Base-by-base conservation (phyloP, 2,888 invertebrate genomes). In the Emmelina monodactyla region DNA sequence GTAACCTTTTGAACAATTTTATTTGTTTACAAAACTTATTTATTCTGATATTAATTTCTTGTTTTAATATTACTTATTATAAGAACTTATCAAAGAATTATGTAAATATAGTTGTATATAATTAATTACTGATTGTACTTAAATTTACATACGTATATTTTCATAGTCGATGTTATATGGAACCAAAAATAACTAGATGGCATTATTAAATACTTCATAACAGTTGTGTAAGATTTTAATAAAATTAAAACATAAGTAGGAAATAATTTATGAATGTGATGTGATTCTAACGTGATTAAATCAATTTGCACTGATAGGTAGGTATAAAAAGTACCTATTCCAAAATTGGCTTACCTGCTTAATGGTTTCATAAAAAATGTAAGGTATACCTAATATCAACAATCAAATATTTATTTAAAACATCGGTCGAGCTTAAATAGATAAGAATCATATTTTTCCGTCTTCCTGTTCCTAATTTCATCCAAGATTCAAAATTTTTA, bases 81-180 rank as follows among this genome's bases (percentile, higher is more conserved):
- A 55, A 52, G 40, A 48, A 42, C 47, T 14, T 22, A 34, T 31
- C 32, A 31, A 25, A 52, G 46, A 49, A 33, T 41, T 42, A 49
- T 72, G 68, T 72, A 72, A 57, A 72, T 66, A 65, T 43, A 49
- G 47, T 38, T 68, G 65, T 69, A 64, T 38, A 68, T 66, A 66
- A 62, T 53, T 50, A 46, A 56, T 65, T 67, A 65, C 60, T 53
- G 48, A 47, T 56, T 55, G 53, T 52, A n/a, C 52, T 58, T 66
- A 66, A 56, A 62, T 55, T 60, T 64, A 62, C 65, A 67, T 58
- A 59, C 75, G 71, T 75, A 76, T 79, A 78, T 79, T 78, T 78
- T 79, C 72, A 70, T 78, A 78, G 72, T 70, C 50, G 63, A 65
- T 69, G 70, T 76, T 73, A 73, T 78, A 70, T 62, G 70, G 78